Base-by-base conservation (phyloP, 2,888 invertebrate species). In the Dasypogon diadema region DNA sequence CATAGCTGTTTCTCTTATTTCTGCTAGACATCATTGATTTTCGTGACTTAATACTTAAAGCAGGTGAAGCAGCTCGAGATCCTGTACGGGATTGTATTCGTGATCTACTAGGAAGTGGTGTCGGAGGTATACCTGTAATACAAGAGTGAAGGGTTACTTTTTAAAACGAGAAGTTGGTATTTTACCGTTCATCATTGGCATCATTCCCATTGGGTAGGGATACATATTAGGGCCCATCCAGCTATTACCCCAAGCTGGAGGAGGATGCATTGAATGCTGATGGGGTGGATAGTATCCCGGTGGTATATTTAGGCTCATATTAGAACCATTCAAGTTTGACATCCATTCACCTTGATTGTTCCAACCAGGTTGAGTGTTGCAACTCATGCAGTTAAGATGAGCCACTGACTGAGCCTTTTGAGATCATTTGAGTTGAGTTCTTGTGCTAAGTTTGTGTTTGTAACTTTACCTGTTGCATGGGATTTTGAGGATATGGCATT, bases 321-420 rank as follows among this genome's bases (percentile, higher is more conserved):
- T 90, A 70, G 89, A 89, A 24, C 88, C 87, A 75, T 87, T 87
- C 2, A 85, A 82, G 34, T 84, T 85, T 46, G 83, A 82, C 54
- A 80, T 80, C 85, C 85, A 86, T 2, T 82, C 83, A 73, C 81
- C 82, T 60, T 81, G 79, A 58, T 81, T 76, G 56, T 80, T 82
- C 79, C 83, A 82, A 24, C 83, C 82, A 77, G 83, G 85, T 79
- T 84, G 86, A 76, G 84, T 86, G 79, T 85, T 87, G 79, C 90
- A 90, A 58, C 88, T 87, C 26, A 88, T 88, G 79, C 90, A 91
- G 81, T 90, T 90, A 5, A 92, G 82, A 68, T 92, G 92, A 0
- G 92, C 91, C 88, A 92, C 88, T 0, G 92, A 92, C 81, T 92
- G 92, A 0, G 92, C 90, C 92, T 92, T 12, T n/a, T n/a, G n/a